A percentile compares a stretch with the other conserved stretches of the same genome.
Conservation (phyloP, 2,797 vertebrate species). For the Coracias cyanogaster region DNA sequence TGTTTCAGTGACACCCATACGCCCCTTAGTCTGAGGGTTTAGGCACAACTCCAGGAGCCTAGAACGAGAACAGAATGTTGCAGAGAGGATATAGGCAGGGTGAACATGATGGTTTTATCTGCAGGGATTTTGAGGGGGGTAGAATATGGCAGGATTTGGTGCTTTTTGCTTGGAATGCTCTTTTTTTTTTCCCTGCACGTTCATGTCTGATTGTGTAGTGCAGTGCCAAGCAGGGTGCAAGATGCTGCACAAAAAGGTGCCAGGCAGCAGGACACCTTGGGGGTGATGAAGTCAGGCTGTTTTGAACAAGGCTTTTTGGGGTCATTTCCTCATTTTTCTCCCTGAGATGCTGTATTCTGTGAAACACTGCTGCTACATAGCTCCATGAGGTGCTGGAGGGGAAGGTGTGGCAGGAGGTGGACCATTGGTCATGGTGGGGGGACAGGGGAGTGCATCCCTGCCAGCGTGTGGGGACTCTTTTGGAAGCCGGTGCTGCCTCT, state of each 20-base stretch:
- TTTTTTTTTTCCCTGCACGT: accelerated
- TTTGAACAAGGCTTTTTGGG: neutral
- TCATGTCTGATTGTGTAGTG: neutral
- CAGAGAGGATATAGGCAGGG: neutral
- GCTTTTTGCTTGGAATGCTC: neutral
- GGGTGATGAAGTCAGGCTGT: neutral
- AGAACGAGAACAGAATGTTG: neutral
- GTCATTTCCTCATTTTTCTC: neutral
- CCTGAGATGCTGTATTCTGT: neutral
- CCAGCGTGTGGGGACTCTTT: neutral
- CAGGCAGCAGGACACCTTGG: neutral
- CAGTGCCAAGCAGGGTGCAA: neutral
- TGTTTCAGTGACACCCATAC: accelerated
- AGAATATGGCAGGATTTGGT: neutral
- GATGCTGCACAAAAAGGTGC: neutral
- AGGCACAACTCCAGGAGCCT: neutral
- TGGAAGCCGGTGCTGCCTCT: neutral
- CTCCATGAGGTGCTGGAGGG: neutral
- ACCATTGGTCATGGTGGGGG: accelerated
- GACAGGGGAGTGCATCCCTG: neutral
- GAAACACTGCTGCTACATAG: neutral
- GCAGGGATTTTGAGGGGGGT: neutral
- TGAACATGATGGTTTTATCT: neutral
- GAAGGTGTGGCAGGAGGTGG: neutral
- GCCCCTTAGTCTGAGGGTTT: neutral